Percentiles rank a stretch among this genome's conserved stretches.
Evolutionary conservation across 2,797 vertebrate species (phyloP).

Genomic region (Gallinago stenura): DNA sequence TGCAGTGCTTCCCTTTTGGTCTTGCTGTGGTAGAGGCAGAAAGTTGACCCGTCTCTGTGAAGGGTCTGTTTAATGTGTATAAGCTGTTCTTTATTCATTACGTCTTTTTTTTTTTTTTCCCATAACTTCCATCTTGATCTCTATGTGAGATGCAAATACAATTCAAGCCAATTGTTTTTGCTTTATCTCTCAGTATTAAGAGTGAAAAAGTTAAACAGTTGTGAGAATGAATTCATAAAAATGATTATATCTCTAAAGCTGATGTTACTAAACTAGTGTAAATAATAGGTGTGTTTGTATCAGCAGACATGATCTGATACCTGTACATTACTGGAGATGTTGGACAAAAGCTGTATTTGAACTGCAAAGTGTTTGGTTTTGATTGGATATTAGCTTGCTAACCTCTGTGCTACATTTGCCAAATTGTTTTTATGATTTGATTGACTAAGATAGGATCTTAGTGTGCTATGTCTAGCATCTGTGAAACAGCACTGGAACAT

Average conservation of each 20-base stretch:
- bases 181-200: slow-evolving; percentile 9
- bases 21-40: background rate
- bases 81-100: background rate
- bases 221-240: slow-evolving; percentile 58
- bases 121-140: slow-evolving; percentile 49
- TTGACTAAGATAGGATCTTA: background rate
- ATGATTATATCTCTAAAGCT: slow-evolving; percentile 14
- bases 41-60: background rate
- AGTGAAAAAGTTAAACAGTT: background rate
- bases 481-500: background rate
- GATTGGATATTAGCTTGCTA: background rate
- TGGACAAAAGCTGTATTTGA: background rate
- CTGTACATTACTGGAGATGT: background rate
- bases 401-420: background rate
- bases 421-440: background rate
- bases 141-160: background rate
- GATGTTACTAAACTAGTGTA: background rate
- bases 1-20: background rate
- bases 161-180: slow-evolving; percentile 28
- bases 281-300: slow-evolving; percentile 40
- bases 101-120: background rate
- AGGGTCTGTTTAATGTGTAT: background rate
- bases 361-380: background rate
- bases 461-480: background rate
- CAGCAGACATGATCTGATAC: background rate